Evolutionary conservation across 2,888 invertebrate genomes (phyloP).

Genomic region (Neoaliturus tenellus): DNA sequence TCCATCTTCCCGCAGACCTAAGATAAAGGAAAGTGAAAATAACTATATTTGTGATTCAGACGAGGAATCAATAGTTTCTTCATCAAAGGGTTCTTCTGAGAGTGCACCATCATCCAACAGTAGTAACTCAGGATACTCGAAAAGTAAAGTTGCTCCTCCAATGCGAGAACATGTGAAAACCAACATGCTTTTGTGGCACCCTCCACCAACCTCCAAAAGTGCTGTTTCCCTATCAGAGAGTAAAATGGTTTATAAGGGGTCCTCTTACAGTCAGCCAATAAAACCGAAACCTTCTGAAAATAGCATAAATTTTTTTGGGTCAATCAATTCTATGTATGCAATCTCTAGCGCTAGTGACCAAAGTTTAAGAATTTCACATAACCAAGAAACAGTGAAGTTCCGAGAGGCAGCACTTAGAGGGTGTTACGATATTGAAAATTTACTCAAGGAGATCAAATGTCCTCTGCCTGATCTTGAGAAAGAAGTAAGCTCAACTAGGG

Average conservation of each 20-base stretch:
- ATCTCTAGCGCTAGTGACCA: neutral
- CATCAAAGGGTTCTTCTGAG: neutral
- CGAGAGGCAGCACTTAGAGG: conserved; percentile 14
- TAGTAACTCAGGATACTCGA: neutral
- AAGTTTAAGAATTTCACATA: neutral
- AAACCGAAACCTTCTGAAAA: neutral
- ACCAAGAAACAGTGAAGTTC: conserved; percentile 45
- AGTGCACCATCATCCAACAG: neutral
- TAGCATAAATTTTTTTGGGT: neutral
- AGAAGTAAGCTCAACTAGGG: conserved; percentile 10
- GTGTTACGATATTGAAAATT: conserved; percentile 38
- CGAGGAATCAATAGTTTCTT: neutral
- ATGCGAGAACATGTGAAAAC: neutral
- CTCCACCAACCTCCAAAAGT: neutral
- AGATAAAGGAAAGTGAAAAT: neutral
- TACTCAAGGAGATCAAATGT: neutral
- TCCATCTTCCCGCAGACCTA: neutral
- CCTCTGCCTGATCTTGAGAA: conserved; percentile 13
- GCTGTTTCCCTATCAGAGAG: neutral
- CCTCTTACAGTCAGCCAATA: neutral
- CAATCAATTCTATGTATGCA: neutral
- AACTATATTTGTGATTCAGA: neutral
- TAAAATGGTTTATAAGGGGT: neutral
- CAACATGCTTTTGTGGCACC: conserved; percentile 25
- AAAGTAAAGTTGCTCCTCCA: neutral